Base-by-base conservation (phyloP, 37 sponge, comb jelly and placozoan species). In the Haliclona indistincta region DNA sequence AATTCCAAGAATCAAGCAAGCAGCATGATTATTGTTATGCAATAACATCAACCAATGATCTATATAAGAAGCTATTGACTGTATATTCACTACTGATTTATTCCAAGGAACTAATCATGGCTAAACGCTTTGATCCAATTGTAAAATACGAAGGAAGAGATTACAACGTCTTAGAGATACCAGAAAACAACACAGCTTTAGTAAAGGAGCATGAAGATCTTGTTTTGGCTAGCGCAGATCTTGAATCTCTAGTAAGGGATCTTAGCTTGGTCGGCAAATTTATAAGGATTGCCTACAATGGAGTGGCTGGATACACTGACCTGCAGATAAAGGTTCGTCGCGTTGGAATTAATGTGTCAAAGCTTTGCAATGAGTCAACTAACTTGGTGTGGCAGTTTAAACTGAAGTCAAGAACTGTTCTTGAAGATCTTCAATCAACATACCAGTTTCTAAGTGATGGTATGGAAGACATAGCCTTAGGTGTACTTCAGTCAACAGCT, bases 311-410 rank as follows among this genome's bases (percentile, higher is more conserved):
- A 7, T 39, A 63, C 53, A 81, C 81, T 17, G 64, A 70, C 28
- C 54, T 71, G 30, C 81, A 81, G 64, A 81, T 81, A 22, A 37
- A 70, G 40, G 63, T 81, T n/a, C 81, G 44, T 30, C 35, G 35
- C 3, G 40, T 81, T 72, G 81, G 81, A 11, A 62, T 34, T 49
- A 54, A 81, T 28, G 58, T 71, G 4, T 71, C 81, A 0, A 81
- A 81, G 66, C 73, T 81, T 8, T 81, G 73, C 54, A 73, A 71
- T 41, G 63, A 60, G 54, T 71, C 73, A 7, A 73, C 81, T 34
- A 43, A 63, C 34, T 71, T 65, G 2, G 53, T 81, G 28, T 23
- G 63, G 10, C 20, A 38, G 65, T 81, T 72, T 40, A 70, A 70
- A 22, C 26, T 19, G 17, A 64, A 72, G 11, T 70, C 81, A 13